phyloP scores from a whole-genome alignment of 2,797 vertebrate species.

The Podarcis lilfordi region DNA sequence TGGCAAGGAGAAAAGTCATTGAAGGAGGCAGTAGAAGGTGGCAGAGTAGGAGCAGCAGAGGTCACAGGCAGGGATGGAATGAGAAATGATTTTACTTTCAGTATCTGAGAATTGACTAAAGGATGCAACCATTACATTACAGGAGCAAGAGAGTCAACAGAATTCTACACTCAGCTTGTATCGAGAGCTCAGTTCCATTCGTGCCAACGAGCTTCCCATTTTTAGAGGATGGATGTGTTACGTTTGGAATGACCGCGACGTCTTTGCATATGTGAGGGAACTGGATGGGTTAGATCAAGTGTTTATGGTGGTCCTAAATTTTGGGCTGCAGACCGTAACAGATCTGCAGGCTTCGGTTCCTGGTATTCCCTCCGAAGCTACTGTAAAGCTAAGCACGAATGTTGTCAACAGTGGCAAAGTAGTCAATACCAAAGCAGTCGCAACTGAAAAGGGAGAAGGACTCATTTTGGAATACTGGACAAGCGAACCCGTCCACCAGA shows the following conservation, averaged over 20 bases:
- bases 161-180: constrained; percentile 86
- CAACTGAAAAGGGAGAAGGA: constrained; percentile 85
- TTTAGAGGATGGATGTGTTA: constrained; percentile 93
- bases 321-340: constrained; percentile 76
- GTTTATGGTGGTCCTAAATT: constrained; percentile 92
- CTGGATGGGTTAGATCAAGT: constrained; percentile 84
- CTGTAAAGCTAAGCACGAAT: constrained; percentile 85
- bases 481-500: constrained; percentile 75
- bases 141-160: constrained; percentile 82
- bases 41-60: neutral
- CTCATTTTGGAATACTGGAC: constrained; percentile 86
- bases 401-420: constrained; percentile 56
- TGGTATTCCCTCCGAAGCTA: constrained; percentile 80
- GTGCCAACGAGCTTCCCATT: constrained; percentile 80
- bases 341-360: constrained; percentile 79
- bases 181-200: constrained; percentile 82
- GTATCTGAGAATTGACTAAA: constrained; percentile 3
- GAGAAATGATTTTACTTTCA: neutral
- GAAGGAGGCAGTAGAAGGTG: neutral
- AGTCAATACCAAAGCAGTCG: constrained; percentile 75
- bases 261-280: constrained; percentile 89
- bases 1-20: neutral
- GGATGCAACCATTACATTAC: constrained; percentile 10
- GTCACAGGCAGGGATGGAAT: neutral
- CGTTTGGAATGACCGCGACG: constrained; percentile 75